These are phyloP conservation scores for Sthenelais limicola DNA, from an alignment of 2,888 invertebrate genomes.

Conservation along the genomic window DNA sequence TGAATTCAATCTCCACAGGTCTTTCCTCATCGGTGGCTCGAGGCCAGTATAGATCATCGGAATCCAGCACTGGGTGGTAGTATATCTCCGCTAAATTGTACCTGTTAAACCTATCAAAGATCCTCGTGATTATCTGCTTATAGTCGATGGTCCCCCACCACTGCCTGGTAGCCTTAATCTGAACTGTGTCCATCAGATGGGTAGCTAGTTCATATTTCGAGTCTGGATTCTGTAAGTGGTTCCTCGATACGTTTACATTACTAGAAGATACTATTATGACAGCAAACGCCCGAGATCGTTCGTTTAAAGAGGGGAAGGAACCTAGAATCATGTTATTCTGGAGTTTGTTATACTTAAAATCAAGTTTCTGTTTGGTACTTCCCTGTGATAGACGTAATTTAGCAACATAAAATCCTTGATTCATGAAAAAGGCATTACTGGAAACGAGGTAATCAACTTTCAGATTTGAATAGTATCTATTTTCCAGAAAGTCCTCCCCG, in stretches of 20 bases:
- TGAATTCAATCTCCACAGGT: slow-evolving; percentile 80
- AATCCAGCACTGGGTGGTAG: slow-evolving; percentile 91
- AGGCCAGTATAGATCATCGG: slow-evolving; percentile 89
- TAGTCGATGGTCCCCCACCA: slow-evolving; percentile 81
- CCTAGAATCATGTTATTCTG: slow-evolving; percentile 88
- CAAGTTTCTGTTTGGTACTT: slow-evolving; percentile 83
- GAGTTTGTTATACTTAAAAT: slow-evolving; percentile 91
- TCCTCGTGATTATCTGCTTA: slow-evolving; percentile 57
- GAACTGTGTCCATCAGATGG: slow-evolving; percentile 83
- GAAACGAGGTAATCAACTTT: slow-evolving; percentile 66
- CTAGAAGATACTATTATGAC: slow-evolving; percentile 92
- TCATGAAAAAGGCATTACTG: slow-evolving; percentile 88
- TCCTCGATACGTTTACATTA: slow-evolving; percentile 90
- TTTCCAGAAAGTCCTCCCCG: slow-evolving; percentile 73
- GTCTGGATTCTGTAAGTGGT: slow-evolving; percentile 91
- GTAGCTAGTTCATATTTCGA: slow-evolving; percentile 96
- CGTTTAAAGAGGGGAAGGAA: slow-evolving; percentile 82
- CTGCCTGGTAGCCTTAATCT: slow-evolving; percentile 93
- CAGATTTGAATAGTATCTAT: slow-evolving; percentile 65
- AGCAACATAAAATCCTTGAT: slow-evolving; percentile 89
- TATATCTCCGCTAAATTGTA: slow-evolving; percentile 94
- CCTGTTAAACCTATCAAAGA: slow-evolving; percentile 69
- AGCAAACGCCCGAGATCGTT: slow-evolving; percentile 93
- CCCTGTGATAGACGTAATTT: slow-evolving; percentile 91
- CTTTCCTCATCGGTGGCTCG: slow-evolving; percentile 83